A percentile compares a stretch with the other conserved stretches of the same genome.
Conservation (phyloP, 2,113 vertebrate species). For the Tragelaphus imberbis region DNA sequence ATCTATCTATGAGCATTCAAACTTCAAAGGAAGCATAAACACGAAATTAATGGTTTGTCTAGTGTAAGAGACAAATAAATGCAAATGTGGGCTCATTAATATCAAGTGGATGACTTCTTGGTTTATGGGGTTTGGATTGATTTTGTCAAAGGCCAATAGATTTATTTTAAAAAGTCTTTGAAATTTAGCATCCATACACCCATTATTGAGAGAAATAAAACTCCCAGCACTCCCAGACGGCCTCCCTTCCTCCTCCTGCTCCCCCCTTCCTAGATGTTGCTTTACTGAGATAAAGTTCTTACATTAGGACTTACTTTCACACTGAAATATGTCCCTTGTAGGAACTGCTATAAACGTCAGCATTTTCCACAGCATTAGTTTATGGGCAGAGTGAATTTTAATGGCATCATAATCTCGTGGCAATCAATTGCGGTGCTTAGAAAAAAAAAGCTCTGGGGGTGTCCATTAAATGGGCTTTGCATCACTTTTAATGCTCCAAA, state of each 20-base stretch:
- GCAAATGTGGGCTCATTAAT: constrained; percentile 88
- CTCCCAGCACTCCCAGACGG: constrained; percentile 75
- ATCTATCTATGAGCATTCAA: constrained; percentile 87
- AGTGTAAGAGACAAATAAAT: constrained; percentile 88
- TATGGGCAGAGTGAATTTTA: constrained; percentile 87
- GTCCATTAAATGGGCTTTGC: constrained; percentile 82
- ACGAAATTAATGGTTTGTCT: constrained; percentile 88
- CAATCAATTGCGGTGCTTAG: constrained; percentile 81
- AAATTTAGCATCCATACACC: constrained; percentile 85
- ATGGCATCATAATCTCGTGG: constrained; percentile 84
- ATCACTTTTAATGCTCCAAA: constrained; percentile 72
- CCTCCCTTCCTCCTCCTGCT: constrained; percentile 76
- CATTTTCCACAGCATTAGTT: constrained; percentile 82
- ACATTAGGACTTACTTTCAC: constrained; percentile 84
- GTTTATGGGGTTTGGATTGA: constrained; percentile 88
- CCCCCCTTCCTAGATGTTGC: constrained; percentile 77
- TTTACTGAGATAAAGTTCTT: constrained; percentile 87
- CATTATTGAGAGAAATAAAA: constrained; percentile 88
- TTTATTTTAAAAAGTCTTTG: constrained; percentile 87
- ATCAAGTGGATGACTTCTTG: constrained; percentile 88
- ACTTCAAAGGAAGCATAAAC: constrained; percentile 87
- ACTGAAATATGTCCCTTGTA: constrained; percentile 88
- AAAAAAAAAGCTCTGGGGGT: constrained; percentile 70
- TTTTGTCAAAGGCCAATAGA: constrained; percentile 89
- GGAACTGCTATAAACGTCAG: constrained; percentile 85